Conservation (phyloP, 2,797 vertebrate species). For the Heliangelus exortis region DNA sequence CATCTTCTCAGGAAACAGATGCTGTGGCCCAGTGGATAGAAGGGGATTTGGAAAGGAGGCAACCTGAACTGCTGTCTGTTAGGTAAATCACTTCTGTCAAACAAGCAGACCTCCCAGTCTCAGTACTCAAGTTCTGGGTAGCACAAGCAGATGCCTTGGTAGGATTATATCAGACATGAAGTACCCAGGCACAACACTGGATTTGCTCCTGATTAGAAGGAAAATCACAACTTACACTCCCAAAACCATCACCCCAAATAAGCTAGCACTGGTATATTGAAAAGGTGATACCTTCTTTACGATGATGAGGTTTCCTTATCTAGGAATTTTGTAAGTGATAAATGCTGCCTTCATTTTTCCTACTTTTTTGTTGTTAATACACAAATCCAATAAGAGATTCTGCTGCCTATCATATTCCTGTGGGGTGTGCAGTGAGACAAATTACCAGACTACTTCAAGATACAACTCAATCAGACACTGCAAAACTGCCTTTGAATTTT, state of each 20-base stretch:
- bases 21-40: neutral
- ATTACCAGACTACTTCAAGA: neutral
- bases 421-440: constrained; percentile 3
- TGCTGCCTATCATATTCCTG: neutral
- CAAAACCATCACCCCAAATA: neutral
- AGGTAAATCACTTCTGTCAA: neutral
- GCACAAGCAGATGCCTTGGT: neutral
- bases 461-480: neutral
- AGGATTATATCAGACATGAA: neutral
- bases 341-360: neutral
- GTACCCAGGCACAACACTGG: neutral
- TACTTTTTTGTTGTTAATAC: neutral
- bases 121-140: neutral
- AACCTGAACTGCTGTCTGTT: neutral
- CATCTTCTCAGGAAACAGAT: neutral
- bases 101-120: neutral
- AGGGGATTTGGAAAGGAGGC: neutral
- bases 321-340: neutral
- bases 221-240: neutral
- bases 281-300: neutral
- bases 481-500: constrained; percentile 8
- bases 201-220: neutral
- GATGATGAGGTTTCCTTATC: neutral
- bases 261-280: neutral
- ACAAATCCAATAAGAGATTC: neutral